A percentile compares a stretch with the other conserved stretches of the same genome.
phyloP scores from a whole-genome alignment of 1,140 invertebrate species.

The Drosophila ogumai region DNA sequence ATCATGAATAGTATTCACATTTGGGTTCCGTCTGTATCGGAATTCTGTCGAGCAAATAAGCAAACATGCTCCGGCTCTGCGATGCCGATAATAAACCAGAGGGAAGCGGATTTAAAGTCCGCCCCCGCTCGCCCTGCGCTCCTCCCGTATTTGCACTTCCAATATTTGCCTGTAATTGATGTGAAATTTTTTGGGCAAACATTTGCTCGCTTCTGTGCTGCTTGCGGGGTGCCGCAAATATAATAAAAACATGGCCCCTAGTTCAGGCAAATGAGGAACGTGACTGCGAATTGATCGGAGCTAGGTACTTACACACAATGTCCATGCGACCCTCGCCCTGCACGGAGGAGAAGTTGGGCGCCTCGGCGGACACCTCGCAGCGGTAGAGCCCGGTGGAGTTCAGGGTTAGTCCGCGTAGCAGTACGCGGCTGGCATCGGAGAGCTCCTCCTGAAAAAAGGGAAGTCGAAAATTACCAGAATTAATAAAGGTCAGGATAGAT shows the following conservation, averaged over 20 bases:
- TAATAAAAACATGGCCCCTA: constrained; percentile 13
- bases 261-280: constrained; percentile 32
- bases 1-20: constrained; percentile 42
- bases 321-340: constrained; percentile 89
- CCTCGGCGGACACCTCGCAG: constrained; percentile 92
- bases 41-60: constrained; percentile 23
- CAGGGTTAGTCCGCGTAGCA: constrained; percentile 87
- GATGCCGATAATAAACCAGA: constrained; percentile 14
- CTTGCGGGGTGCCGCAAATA: constrained; percentile 43
- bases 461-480: background rate
- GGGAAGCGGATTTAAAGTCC: constrained; percentile 4
- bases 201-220: constrained; percentile 38
- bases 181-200: constrained; percentile 55
- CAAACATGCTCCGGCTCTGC: constrained; percentile 14
- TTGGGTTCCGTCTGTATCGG: constrained; percentile 13
- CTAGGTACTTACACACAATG: constrained; percentile 88
- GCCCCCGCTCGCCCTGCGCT: background rate
- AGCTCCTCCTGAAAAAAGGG: constrained; percentile 85
- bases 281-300: constrained; percentile 51
- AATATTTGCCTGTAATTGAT: constrained; percentile 75
- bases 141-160: constrained; percentile 41
- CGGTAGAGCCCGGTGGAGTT: constrained; percentile 89
- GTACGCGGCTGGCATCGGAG: constrained; percentile 87
- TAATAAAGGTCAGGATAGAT: background rate
- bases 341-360: constrained; percentile 89